Percentiles rank a stretch among this genome's conserved stretches.
phyloP scores from a whole-genome alignment of 64 coral and sea anemone species.

The Montipora sp. region DNA sequence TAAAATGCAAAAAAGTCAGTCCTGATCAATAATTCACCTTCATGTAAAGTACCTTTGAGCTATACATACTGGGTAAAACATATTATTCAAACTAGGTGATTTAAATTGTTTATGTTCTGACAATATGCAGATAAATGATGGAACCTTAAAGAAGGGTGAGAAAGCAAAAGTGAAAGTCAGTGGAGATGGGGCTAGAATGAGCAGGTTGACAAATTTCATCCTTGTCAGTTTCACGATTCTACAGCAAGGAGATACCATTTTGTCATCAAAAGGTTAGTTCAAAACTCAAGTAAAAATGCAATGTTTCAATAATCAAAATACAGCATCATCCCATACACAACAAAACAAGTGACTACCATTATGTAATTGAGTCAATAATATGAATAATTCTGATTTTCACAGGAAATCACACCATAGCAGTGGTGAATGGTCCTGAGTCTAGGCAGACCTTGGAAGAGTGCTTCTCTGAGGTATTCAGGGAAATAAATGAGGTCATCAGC shows the following conservation, averaged over 20 bases:
- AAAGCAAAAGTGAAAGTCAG: constrained; percentile 46
- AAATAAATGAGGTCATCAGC: constrained; percentile 48
- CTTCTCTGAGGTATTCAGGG: constrained; percentile 40
- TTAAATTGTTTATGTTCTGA: neutral
- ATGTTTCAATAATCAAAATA: constrained; percentile 9
- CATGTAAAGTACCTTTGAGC: neutral
- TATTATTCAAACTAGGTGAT: neutral
- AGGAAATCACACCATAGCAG: constrained; percentile 59
- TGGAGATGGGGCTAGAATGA: constrained; percentile 63
- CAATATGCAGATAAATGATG: neutral
- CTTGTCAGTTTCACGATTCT: constrained; percentile 64
- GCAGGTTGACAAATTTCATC: constrained; percentile 55
- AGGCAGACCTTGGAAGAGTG: constrained; percentile 23
- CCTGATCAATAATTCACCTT: neutral
- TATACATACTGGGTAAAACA: neutral
- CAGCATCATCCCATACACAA: neutral
- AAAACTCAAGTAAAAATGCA: neutral
- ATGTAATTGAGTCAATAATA: neutral
- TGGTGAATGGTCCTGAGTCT: constrained; percentile 44
- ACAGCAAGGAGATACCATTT: constrained; percentile 44
- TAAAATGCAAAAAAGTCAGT: no score
- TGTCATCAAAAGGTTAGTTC: constrained; percentile 78
- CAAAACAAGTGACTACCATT: neutral
- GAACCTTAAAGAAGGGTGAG: neutral
- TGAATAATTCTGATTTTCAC: constrained; percentile 11